Evolutionary conservation across 2,797 vertebrate genomes (phyloP), one percentile per base, ranked within the genome.

Genomic region (Anguilla pacifica): DNA sequence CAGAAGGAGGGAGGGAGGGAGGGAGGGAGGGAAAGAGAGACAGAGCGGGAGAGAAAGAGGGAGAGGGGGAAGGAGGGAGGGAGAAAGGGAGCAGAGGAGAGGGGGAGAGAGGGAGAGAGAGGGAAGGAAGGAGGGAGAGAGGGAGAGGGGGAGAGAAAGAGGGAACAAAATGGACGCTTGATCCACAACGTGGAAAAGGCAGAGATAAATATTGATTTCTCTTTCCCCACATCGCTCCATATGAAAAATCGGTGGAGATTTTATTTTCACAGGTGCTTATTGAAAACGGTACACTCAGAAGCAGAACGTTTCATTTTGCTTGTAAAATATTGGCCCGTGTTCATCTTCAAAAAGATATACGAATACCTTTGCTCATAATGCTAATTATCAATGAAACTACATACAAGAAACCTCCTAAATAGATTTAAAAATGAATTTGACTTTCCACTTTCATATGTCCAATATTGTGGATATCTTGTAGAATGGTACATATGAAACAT

Each of bases 1-100:
- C 94, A 90, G 83, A 35, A 87, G 79, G 93, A 91, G 93, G 91
- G 51, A 31, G 51, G 55, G 67, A 84, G 28, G 46, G 19, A 77
- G 6, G 59, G 70, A 84, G 59, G 57, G 77, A 46, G 15, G 13
- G 35, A 43, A 35, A 72, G n/a, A 31, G 28, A 19, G 61, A 25
- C 22, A 64, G 61, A 64, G 61, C 3, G 61, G 39, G 17, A 11
- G 13, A 90, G 72, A 49, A 85, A 51, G 93, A 90, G 93, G 92
- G 94, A 89, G 4, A n/a, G 46, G 25, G 49, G 51, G 74, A 83
- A 17, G 53, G 17, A 83, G 6, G 57, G 82, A 86, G 59, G 46
- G 74, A 79, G 11, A 2, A 10, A 46, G 17, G 74, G 10, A 31
- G 31, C 31, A 0, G 31, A 31, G 31, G 31, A 35, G 35, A 35